Evolutionary conservation across 2,888 invertebrate species (phyloP).

Genomic region (Cryptophagus acutangulus): DNA sequence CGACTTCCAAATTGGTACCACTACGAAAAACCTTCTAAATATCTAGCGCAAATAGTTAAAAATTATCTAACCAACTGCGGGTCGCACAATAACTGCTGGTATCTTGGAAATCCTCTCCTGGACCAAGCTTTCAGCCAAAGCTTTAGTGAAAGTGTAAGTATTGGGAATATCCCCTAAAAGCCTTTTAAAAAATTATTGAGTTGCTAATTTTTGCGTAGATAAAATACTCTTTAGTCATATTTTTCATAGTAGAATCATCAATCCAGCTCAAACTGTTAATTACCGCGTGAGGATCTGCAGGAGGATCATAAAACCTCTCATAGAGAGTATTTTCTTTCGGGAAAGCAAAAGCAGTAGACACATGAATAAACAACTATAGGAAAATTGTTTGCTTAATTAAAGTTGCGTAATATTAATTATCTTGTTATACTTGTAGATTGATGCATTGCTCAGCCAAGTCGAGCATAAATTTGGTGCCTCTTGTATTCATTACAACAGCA

Average conservation of each 20-base stretch:
- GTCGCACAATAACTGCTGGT: conserved; percentile 76
- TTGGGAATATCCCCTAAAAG: conserved; percentile 75
- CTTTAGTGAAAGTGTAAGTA: conserved; percentile 91
- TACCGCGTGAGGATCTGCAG: conserved; percentile 36
- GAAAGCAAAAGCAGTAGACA: conserved; percentile 89
- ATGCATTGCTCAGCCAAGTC: conserved; percentile 37
- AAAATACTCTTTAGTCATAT: too few relatives aligned
- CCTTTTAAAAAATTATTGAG: too few relatives aligned
- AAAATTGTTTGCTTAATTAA: conserved; percentile 10
- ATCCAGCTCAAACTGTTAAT: too few relatives aligned
- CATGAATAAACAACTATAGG: conserved; percentile 62
- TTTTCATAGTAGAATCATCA: too few relatives aligned
- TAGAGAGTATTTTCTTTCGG: conserved; percentile 72
- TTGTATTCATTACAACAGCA: conserved; percentile 61
- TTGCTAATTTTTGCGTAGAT: too few relatives aligned
- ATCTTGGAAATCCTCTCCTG: conserved; percentile 70
- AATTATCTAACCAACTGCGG: conserved; percentile 70
- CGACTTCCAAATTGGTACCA: conserved; percentile 71
- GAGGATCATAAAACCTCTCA: conserved; percentile 71
- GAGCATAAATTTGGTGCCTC: conserved; percentile 41
- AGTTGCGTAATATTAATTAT: too few relatives aligned
- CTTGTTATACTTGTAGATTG: too few relatives aligned
- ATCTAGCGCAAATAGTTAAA: too few relatives aligned
- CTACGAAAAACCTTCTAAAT: conserved; percentile 52
- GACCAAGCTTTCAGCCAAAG: conserved; percentile 78